A percentile compares a stretch with the other conserved stretches of the same genome.
These are phyloP conservation scores for Anarrhichthys ocellatus DNA, from an alignment of 2,113 vertebrate species.

Conservation along the genomic window DNA sequence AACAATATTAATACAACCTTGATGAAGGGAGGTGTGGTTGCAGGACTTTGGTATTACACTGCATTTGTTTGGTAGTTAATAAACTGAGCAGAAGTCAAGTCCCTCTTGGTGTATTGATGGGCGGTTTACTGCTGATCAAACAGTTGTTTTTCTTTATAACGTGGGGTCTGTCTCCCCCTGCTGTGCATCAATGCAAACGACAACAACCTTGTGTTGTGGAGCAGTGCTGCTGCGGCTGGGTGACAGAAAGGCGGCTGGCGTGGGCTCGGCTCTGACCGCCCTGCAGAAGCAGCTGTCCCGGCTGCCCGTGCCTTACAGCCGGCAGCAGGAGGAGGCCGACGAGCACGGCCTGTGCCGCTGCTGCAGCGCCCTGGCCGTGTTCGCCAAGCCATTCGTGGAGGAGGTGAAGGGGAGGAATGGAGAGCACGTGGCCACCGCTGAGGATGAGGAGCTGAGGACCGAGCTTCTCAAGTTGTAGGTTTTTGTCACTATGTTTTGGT, in stretches of 20 bases:
- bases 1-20: no score
- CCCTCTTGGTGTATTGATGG: not conserved
- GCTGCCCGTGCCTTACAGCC: conserved; percentile 92
- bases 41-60: not conserved
- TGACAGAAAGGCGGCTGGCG: conserved; percentile 83
- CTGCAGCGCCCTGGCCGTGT: conserved; percentile 85
- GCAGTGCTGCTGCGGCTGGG: conserved; percentile 88
- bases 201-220: not conserved
- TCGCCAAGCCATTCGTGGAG: conserved; percentile 88
- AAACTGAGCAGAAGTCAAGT: not conserved
- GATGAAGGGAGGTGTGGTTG: not conserved
- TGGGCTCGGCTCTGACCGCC: conserved; percentile 87
- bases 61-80: not conserved
- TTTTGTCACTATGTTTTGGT: not conserved
- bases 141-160: not conserved
- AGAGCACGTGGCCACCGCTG: conserved; percentile 36
- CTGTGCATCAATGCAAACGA: conserved; percentile 36
- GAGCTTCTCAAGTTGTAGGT: conserved; percentile 93
- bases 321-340: conserved; percentile 88
- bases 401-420: conserved; percentile 80
- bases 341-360: conserved; percentile 87
- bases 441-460: conserved; percentile 83
- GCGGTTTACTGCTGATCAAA: not conserved
- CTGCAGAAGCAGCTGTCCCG: conserved; percentile 88
- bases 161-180: conserved; percentile 60